Evolutionary conservation across 2,113 vertebrate species (phyloP), one percentile per base, ranked within the genome.

Genomic region (Oreotragus oreotragus): DNA sequence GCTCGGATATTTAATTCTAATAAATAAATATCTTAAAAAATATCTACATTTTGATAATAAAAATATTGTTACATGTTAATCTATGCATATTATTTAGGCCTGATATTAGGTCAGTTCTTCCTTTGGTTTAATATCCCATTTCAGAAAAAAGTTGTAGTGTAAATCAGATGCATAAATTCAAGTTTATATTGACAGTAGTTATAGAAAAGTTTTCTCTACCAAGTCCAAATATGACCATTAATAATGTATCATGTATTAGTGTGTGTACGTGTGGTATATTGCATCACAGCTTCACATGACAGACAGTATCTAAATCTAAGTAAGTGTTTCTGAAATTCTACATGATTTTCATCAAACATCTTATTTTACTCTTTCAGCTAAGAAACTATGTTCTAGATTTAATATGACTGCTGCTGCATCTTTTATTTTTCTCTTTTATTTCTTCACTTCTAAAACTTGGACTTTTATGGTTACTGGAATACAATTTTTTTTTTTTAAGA

Each of bases 151-250:
- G 12, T 58, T 64, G 12, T 36, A 15, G 88, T 13, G 45, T 30
- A 43, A 53, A 96, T 77, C 76, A 87, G 30, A 83, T 43, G 51
- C 53, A 55, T 28, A 76, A 27, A 70, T 70, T 90, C 33, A 81
- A 33, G 14, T 70, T n/a, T 81, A 60, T 58, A 77, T 6, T 83
- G 43, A 93, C 5, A 80, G 79, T 12, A 77, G 23, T 47, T 33
- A 88, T 17, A 27, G 28, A 77, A 58, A 96, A 93, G 15, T 23
- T 45, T 93, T 30, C 9, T 30, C 16, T 73, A 36, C 30, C 58
- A 57, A 79, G 36, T 19, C 6, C 81, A 62, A 95, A 66, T 7
- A 2, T 36, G 39, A 51, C 45, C 23, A 51, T 70, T 70, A 70
- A n/a, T 8, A n/a, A 88, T 7, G 6, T 33, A 53, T 60, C 19